These are phyloP conservation scores for Prochilodus magdalenae DNA, from an alignment of 2,113 vertebrate species.

Conservation along the genomic window DNA sequence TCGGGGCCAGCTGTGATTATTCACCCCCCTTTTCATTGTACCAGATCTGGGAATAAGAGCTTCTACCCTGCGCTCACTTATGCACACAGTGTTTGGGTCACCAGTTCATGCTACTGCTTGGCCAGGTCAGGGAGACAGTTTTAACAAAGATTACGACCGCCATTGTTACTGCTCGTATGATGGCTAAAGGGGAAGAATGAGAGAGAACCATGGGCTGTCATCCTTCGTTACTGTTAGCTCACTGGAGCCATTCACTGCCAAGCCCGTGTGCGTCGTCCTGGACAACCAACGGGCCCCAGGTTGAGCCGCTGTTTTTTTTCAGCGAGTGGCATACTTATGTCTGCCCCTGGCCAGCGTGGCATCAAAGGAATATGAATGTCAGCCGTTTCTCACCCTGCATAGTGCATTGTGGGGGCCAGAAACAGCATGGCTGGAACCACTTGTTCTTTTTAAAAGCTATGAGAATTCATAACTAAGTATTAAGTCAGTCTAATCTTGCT, in stretches of 20 bases:
- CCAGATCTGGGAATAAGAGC: slow-evolving; percentile 45
- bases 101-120: slow-evolving; percentile 73
- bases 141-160: slow-evolving; percentile 82
- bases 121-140: slow-evolving; percentile 79
- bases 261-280: slow-evolving; percentile 68
- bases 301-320: slow-evolving; percentile 68
- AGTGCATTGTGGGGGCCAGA: slow-evolving; percentile 66
- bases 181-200: slow-evolving; percentile 84
- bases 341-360: slow-evolving; percentile 63
- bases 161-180: slow-evolving; percentile 79
- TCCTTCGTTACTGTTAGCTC: slow-evolving; percentile 81
- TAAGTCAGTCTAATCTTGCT: neutral
- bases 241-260: slow-evolving; percentile 80
- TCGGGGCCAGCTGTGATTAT: slow-evolving; percentile 11
- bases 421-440: slow-evolving; percentile 42
- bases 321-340: slow-evolving; percentile 65
- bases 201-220: slow-evolving; percentile 84
- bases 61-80: slow-evolving; percentile 60
- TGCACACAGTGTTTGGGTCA: slow-evolving; percentile 69
- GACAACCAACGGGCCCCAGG: slow-evolving; percentile 72
- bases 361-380: slow-evolving; percentile 78
- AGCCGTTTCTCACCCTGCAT: slow-evolving; percentile 75
- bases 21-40: slow-evolving; percentile 33
- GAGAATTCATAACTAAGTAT: slow-evolving; percentile 20
- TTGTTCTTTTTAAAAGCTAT: neutral